Conservation (phyloP, 2,113 vertebrate genomes). For the Lagopus muta region DNA sequence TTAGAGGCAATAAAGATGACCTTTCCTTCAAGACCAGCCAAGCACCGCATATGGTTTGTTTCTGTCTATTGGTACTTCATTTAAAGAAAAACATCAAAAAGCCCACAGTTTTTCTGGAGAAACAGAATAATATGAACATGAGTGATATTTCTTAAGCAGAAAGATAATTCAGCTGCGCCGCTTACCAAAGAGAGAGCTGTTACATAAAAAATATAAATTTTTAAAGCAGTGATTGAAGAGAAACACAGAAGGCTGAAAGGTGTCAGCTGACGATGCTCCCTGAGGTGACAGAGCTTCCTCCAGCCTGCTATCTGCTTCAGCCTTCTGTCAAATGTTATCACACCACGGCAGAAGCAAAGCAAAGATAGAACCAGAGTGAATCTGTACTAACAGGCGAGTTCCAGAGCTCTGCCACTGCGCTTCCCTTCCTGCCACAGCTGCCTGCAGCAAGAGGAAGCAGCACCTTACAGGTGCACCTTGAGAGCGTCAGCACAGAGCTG, state of each 20-base stretch:
- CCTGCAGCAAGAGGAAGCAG: neutral
- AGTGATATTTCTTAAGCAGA: neutral
- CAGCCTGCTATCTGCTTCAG: neutral
- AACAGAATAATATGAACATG: neutral
- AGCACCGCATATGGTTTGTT: neutral
- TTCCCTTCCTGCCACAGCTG: too few species aligned
- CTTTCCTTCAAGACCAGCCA: too few species aligned
- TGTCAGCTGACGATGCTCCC: neutral
- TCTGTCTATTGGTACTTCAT: neutral
- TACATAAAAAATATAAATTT: neutral
- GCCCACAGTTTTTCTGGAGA: neutral
- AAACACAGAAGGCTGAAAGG: neutral
- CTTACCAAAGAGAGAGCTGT: neutral
- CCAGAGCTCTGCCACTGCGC: fast-evolving
- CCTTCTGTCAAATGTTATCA: neutral
- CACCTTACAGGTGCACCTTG: neutral
- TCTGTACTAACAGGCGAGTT: neutral
- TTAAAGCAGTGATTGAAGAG: neutral
- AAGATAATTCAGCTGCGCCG: neutral
- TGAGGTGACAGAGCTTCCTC: neutral
- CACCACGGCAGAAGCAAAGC: neutral
- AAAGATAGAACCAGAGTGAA: neutral
- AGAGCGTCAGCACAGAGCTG: neutral
- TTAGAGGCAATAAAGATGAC: fast-evolving
- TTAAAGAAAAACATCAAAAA: neutral